Evolutionary conservation across 2,888 invertebrate genomes (phyloP).

Genomic region (Disparrhopalites patrizii): DNA sequence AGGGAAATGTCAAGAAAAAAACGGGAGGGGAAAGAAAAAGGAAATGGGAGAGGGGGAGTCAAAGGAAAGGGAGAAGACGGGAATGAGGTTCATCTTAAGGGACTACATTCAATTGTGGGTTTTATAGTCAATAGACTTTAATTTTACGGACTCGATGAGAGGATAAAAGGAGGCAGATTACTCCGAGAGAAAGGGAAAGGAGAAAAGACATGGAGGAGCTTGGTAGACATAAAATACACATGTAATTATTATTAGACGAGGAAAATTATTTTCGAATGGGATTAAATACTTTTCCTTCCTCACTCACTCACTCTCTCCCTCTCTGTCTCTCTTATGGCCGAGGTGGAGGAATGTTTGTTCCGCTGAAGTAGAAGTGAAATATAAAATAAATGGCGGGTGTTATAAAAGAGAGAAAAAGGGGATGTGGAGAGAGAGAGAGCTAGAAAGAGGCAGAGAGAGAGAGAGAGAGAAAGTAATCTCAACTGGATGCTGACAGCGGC

Average conservation of each 20-base stretch:
- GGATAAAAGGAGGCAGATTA: constrained; percentile 23
- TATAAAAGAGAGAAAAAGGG: too few species aligned
- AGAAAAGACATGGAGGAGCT: neutral
- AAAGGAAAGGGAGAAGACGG: too few species aligned
- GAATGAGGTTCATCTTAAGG: constrained; percentile 2
- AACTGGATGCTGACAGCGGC: constrained; percentile 24
- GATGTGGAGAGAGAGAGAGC: neutral
- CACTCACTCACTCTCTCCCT: too few species aligned
- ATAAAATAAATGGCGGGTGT: too few species aligned
- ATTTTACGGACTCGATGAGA: constrained; percentile 30
- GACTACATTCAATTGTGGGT: constrained; percentile 4
- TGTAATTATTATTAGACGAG: constrained; percentile 3
- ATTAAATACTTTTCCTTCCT: too few species aligned
- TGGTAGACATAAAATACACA: constrained; percentile 5
- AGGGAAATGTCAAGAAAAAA: too few species aligned
- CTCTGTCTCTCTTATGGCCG: too few species aligned
- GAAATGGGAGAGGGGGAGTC: too few species aligned
- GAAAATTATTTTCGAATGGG: neutral
- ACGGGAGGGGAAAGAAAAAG: neutral
- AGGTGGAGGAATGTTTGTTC: too few species aligned
- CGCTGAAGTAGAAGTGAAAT: too few species aligned
- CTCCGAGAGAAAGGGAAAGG: too few species aligned
- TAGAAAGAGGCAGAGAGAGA: neutral
- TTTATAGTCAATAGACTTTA: constrained; percentile 23
- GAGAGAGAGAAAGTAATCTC: constrained; percentile 2